Percentiles rank a stretch among this genome's conserved stretches.
phyloP scores from a whole-genome alignment of 2,888 invertebrate genomes.

The Parnassius orleans region DNA sequence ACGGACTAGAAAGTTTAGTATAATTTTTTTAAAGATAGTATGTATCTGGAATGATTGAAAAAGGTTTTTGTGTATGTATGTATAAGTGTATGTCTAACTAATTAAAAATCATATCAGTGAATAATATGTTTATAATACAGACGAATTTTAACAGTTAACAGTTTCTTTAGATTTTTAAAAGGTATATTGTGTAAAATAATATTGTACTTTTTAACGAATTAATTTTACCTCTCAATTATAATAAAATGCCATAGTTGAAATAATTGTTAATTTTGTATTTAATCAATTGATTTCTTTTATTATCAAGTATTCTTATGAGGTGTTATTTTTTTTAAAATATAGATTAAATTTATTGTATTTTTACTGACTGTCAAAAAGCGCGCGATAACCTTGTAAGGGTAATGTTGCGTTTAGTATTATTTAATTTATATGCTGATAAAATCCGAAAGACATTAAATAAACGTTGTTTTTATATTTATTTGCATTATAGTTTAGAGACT shows the following conservation, averaged over 20 bases:
- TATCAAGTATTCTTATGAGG: slow-evolving; percentile 3
- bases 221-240: slow-evolving; percentile 2
- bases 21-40: too few species aligned
- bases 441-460: neutral
- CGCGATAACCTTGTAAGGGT: slow-evolving; percentile 5
- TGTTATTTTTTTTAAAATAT: slow-evolving; percentile 13
- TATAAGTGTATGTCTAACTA: neutral
- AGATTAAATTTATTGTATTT: slow-evolving; percentile 5
- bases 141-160: too few species aligned
- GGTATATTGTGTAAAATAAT: too few species aligned
- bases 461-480: neutral
- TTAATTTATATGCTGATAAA: neutral
- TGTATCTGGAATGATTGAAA: neutral
- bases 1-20: neutral
- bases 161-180: too few species aligned
- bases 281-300: slow-evolving; percentile 12
- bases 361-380: slow-evolving; percentile 7
- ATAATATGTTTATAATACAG: neutral
- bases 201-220: slow-evolving; percentile 13
- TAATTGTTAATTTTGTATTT: slow-evolving; percentile 10
- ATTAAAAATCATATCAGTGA: slow-evolving; percentile 24
- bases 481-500: neutral
- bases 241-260: slow-evolving; percentile 12
- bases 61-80: neutral
- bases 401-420: slow-evolving; percentile 14